Evolutionary conservation across 2,888 invertebrate genomes (phyloP), one percentile per base, ranked within the genome.

Genomic region (Helobdella robusta): DNA sequence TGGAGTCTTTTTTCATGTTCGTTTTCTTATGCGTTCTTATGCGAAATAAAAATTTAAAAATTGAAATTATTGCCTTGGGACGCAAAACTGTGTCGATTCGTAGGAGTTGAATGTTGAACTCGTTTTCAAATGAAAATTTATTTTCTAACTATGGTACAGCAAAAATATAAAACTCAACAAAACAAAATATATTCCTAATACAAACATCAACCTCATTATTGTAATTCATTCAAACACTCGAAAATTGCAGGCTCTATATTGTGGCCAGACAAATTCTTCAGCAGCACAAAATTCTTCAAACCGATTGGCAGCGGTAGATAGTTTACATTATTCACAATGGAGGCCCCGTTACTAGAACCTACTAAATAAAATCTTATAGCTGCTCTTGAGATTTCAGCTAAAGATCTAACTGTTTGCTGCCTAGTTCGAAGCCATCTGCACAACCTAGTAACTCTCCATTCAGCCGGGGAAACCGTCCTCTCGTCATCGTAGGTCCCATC

Each of bases 371-470:
- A 44, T 2, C 71, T 46, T 2, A 71, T 63, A 18, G 40, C 28
- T 18, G 67, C 60, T 8, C 70, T 65, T 20, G 70, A 69, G 11
- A 70, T 54, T 30, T 71, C 69, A 3, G 50, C 28, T 2, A 71
- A 65, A 50, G 60, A 32, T 15, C 46, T 60, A 20, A 70, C 46
- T 25, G 66, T 67, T 3, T 30, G 40, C 58, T 68, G 69, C 11
- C 58, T 58, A 23, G 65, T 28, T 15, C 62, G 36, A 28, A 71
- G 64, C 70, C 70, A 71, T 4, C 66, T 66, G 56, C 69, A 71
- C 23, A 71, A 67, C 36, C 60, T 56, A 25, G 56, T 34, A 50
- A 71, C 68, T 20, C 71, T 54, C 5, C 70, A 69, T 8, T 60
- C 63, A 11, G 71, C 66, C 23, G 62, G 50, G 0, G 46, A 40